Evolutionary conservation across 2,888 invertebrate genomes (phyloP).

Genomic region (Altica lythri): DNA sequence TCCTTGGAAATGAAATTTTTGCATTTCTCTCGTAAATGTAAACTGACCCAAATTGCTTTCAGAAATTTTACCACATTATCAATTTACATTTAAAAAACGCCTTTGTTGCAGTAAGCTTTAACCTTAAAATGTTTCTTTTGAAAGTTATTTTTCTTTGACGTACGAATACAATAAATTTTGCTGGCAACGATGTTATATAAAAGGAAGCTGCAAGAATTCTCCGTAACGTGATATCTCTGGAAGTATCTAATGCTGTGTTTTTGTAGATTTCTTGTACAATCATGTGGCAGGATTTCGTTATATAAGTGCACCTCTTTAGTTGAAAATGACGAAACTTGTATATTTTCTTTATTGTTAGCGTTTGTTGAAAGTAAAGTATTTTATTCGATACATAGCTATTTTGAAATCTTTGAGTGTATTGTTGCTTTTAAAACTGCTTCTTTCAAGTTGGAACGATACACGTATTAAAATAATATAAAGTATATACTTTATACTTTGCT

Average conservation of each 20-base stretch:
- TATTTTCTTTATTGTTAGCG: too few relatives aligned
- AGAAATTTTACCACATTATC: conserved; percentile 11
- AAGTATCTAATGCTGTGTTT: conserved; percentile 3
- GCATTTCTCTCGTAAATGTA: too few relatives aligned
- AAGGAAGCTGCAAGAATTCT: conserved; percentile 10
- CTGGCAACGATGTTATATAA: conserved; percentile 14
- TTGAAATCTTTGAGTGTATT: too few relatives aligned
- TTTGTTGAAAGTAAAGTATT: too few relatives aligned
- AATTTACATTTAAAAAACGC: conserved; percentile 7
- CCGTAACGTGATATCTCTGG: conserved; percentile 10
- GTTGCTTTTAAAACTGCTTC: too few relatives aligned
- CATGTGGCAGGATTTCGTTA: background rate
- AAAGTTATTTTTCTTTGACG: conserved; percentile 18
- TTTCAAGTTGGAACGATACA: too few relatives aligned
- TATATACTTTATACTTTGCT: too few relatives aligned
- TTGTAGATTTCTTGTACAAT: conserved; percentile 3
- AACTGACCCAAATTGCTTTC: conserved; percentile 2
- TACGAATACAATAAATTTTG: conserved; percentile 11
- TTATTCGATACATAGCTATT: too few relatives aligned
- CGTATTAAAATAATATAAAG: too few relatives aligned
- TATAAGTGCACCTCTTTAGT: too few relatives aligned
- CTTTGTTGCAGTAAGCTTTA: conserved; percentile 9
- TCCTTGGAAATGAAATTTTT: too few relatives aligned
- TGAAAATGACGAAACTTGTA: too few relatives aligned
- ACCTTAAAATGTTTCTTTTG: conserved; percentile 15